phyloP scores from a whole-genome alignment of 2,888 invertebrate genomes.

The Agonopterix arenella region DNA sequence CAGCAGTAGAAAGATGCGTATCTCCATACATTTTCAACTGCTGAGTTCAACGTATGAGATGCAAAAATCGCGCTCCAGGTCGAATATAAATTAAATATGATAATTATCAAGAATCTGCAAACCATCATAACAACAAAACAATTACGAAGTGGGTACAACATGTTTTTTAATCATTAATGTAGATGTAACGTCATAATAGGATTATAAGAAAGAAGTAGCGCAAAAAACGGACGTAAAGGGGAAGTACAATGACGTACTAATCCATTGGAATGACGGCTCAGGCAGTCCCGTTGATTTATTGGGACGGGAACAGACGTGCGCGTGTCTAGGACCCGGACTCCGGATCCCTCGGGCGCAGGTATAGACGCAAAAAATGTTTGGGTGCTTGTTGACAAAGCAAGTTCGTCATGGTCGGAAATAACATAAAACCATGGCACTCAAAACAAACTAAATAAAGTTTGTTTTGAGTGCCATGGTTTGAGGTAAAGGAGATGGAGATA shows the following conservation, averaged over 20 bases:
- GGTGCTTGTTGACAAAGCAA: conserved; percentile 65
- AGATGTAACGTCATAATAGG: conserved; percentile 1
- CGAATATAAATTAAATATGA: too few relatives aligned
- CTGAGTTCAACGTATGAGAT: too few relatives aligned
- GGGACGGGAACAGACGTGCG: conserved; percentile 46
- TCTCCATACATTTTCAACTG: too few relatives aligned
- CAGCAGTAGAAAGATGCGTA: too few relatives aligned
- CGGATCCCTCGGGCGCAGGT: conserved; percentile 28
- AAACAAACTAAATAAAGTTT: too few relatives aligned
- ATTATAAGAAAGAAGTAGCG: conserved; percentile 1
- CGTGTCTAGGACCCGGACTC: conserved; percentile 30
- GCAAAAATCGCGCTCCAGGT: too few relatives aligned
- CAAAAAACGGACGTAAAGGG: conserved; percentile 3
- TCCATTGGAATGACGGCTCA: conserved; percentile 37
- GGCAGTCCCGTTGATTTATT: conserved; percentile 56
- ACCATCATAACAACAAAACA: too few relatives aligned
- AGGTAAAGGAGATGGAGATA: background rate
- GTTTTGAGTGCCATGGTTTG: background rate
- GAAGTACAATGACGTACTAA: conserved; percentile 21
- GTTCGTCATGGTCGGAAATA: conserved; percentile 41
- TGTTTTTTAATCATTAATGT: background rate
- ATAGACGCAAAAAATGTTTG: conserved; percentile 46
- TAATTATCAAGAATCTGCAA: too few relatives aligned
- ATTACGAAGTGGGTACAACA: background rate
- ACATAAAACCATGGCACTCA: too few relatives aligned